Base-by-base conservation (phyloP, 2,113 vertebrate species). In the Nothocercus nigrocapillus region DNA sequence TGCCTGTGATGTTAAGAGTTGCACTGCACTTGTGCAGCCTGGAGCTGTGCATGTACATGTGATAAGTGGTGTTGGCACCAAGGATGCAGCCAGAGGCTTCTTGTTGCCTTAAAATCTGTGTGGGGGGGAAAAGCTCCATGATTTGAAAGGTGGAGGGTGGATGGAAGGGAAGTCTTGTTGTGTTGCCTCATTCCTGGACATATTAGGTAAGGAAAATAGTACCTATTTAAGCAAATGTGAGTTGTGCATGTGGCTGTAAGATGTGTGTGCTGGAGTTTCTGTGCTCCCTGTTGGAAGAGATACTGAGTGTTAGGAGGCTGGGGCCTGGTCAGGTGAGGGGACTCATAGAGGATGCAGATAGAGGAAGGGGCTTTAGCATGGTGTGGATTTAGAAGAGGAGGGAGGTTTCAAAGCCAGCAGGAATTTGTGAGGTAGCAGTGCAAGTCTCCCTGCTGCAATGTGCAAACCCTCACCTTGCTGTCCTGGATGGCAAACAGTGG, bases 41-140 rank as follows among this genome's bases (percentile, higher is more conserved):
- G 24, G 10, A 20, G 3, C 2, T 45, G 16, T 32, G 2, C 1
- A 0, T 5, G 15, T 24, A 6, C 10, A 17, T 11, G n/a, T 2
- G 5, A 11, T 14, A 13, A 36, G 42, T 18, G 56, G 13, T 9
- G 1, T 2, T 54, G 53, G 8, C 12, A 61, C 18, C 19, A 51
- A 82, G 19, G 28, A 5, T 36, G 32, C 21, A 72, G 17, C 16
- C 7, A 7, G 5, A 1, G 17, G 38, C 7, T 56, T 67, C 10
- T 27, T 73, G 38, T 25, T n/a, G 59, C 44, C 53, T 30, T 58
- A 21, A 80, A 79, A 32, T 14, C 15, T 24, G 9, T 24, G 9
- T 14, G 38, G 34, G 12, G 12, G 51, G 27, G 30, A 81, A 13
- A 18, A 19, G 61, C 4, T 1, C 38, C 12, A 6, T 42, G 5